Percentiles rank a stretch among this genome's conserved stretches.
These are phyloP conservation scores for Barnardius zonarius DNA, from an alignment of 2,113 vertebrate genomes.

Conservation along the genomic window DNA sequence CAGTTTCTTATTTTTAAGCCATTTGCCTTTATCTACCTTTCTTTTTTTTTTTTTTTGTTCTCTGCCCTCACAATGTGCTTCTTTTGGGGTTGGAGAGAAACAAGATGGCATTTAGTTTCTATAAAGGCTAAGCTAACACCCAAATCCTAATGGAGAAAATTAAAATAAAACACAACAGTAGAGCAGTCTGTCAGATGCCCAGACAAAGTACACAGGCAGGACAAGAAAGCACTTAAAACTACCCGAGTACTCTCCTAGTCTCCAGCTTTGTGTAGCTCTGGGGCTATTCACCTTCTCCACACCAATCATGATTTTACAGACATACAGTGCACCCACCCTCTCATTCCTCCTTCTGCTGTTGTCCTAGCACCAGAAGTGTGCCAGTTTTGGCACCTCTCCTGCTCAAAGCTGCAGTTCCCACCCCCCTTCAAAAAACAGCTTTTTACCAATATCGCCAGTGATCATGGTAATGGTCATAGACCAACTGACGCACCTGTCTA, in stretches of 20 bases:
- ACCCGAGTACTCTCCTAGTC: background rate
- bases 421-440: background rate
- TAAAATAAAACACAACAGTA: background rate
- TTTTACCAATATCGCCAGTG: background rate
- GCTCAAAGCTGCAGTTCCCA: background rate
- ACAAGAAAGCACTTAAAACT: background rate
- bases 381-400: background rate
- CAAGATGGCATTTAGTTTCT: background rate
- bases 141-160: background rate
- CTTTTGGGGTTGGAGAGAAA: background rate
- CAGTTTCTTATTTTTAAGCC: background rate
- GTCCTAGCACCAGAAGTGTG: background rate
- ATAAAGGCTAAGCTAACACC: background rate
- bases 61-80: background rate
- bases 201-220: background rate
- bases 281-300: background rate
- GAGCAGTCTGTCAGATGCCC: background rate
- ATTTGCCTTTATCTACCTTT: background rate
- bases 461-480: background rate
- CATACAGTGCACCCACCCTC: background rate
- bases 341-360: background rate
- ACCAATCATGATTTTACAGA: background rate
- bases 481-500: background rate
- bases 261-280: background rate
- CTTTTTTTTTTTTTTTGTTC: background rate